A percentile compares a stretch with the other conserved stretches of the same genome.
Evolutionary conservation across 2,113 vertebrate species (phyloP).

Genomic region (Misgurnus anguillicaudatus): DNA sequence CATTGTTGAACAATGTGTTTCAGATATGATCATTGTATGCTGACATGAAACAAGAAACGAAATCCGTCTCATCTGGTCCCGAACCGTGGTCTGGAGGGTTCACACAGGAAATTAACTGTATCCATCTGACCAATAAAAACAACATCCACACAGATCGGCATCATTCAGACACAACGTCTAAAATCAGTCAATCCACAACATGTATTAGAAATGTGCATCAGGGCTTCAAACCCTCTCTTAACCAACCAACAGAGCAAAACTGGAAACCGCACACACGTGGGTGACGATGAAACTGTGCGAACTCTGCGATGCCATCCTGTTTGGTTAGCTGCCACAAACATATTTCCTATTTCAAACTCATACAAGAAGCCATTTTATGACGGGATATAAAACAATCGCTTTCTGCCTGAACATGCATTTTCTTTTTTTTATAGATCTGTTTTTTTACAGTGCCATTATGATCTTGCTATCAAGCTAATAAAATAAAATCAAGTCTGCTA

Average conservation of each 20-base stretch:
- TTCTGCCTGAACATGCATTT: too few relatives aligned
- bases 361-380: conserved; percentile 49
- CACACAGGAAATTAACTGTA: background rate
- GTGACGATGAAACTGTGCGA: conserved; percentile 54
- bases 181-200: too few relatives aligned
- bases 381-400: conserved; percentile 39
- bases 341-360: conserved; percentile 55
- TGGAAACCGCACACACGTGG: conserved; percentile 55
- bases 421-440: background rate
- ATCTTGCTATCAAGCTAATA: too few relatives aligned
- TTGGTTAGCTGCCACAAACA: conserved; percentile 56
- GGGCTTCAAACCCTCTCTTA: conserved; percentile 66
- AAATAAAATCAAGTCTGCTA: background rate
- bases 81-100: background rate
- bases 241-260: conserved; percentile 52
- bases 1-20: too few relatives aligned
- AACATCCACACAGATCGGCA: background rate
- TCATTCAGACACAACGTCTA: too few relatives aligned
- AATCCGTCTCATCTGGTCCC: conserved; percentile 8
- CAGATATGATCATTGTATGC: background rate
- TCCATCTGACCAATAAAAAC: conserved; percentile 3
- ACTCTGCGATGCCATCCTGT: conserved; percentile 54
- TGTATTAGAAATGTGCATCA: background rate
- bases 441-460: too few relatives aligned
- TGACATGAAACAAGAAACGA: background rate